phyloP scores from a whole-genome alignment of 2,113 vertebrate genomes.

The Fregetta grallaria region DNA sequence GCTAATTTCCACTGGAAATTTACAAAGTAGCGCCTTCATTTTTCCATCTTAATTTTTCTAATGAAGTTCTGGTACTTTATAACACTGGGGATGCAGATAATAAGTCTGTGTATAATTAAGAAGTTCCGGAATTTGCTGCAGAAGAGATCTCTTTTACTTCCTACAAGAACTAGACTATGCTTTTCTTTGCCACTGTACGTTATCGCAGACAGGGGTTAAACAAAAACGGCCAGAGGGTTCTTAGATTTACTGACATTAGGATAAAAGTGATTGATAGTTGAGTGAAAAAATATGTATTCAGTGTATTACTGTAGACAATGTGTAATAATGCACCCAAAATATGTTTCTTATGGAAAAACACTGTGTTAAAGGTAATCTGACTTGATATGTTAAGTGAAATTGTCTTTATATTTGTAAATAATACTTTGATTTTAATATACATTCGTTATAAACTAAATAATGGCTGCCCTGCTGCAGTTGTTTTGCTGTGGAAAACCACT shows the following conservation, averaged over 20 bases:
- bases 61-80: slow-evolving; percentile 79
- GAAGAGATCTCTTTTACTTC: slow-evolving; percentile 58
- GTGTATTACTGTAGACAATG: not conserved
- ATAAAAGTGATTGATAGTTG: not conserved
- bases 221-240: not conserved
- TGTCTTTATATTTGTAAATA: not conserved
- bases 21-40: slow-evolving; percentile 82
- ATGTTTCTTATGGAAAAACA: not conserved
- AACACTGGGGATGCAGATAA: slow-evolving; percentile 79
- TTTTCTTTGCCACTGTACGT: slow-evolving; percentile 14
- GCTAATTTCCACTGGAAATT: slow-evolving; percentile 83
- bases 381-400: not conserved
- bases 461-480: not conserved
- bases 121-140: slow-evolving; percentile 69
- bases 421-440: not conserved
- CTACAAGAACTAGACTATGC: not conserved
- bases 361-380: not conserved
- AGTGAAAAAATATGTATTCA: not conserved
- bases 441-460: not conserved
- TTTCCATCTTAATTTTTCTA: slow-evolving; percentile 83
- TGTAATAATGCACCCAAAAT: not conserved
- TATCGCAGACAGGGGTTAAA: not conserved
- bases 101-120: slow-evolving; percentile 79
- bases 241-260: not conserved
- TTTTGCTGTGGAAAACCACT: not conserved